These are phyloP conservation scores for Netelia inedita DNA, from an alignment of 2,888 invertebrate species.

Conservation along the genomic window DNA sequence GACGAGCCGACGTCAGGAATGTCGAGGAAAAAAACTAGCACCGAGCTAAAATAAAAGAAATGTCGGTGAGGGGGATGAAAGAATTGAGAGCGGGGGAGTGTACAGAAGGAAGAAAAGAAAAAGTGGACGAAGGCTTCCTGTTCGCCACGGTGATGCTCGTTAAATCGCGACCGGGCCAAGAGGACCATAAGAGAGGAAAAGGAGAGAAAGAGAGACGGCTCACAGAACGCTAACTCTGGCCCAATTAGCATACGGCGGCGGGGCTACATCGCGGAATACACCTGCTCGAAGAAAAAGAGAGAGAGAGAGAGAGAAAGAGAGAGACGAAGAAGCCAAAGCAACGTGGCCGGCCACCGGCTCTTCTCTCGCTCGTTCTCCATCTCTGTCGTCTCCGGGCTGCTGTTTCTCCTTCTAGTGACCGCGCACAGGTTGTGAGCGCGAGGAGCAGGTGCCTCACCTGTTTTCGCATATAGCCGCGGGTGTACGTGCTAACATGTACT, in stretches of 20 bases:
- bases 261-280: conserved; percentile 81
- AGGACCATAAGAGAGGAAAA: conserved; percentile 38
- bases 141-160: conserved; percentile 78
- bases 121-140: conserved; percentile 74
- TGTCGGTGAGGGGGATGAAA: conserved; percentile 14
- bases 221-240: conserved; percentile 80
- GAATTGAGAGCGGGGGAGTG: conserved; percentile 25
- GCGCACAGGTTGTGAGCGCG: conserved; percentile 65
- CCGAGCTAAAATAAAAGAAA: conserved; percentile 32
- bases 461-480: conserved; percentile 75
- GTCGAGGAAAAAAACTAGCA: not conserved
- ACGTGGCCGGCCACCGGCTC: conserved; percentile 59
- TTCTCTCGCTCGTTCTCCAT: conserved; percentile 29
- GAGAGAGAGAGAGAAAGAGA: conserved; percentile 21
- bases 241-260: conserved; percentile 83
- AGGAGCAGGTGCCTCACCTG: conserved; percentile 84
- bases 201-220: conserved; percentile 18
- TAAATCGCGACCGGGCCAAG: conserved; percentile 80
- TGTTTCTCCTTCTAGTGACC: conserved; percentile 54
- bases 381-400: conserved; percentile 36
- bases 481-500: conserved; percentile 41
- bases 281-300: conserved; percentile 72
- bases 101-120: conserved; percentile 17
- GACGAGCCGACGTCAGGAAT: not conserved
- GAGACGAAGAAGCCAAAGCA: conserved; percentile 56